Evolutionary conservation across 2,888 invertebrate genomes (phyloP), one percentile per base, ranked within the genome.

Genomic region (Pristionchus japonicus): DNA sequence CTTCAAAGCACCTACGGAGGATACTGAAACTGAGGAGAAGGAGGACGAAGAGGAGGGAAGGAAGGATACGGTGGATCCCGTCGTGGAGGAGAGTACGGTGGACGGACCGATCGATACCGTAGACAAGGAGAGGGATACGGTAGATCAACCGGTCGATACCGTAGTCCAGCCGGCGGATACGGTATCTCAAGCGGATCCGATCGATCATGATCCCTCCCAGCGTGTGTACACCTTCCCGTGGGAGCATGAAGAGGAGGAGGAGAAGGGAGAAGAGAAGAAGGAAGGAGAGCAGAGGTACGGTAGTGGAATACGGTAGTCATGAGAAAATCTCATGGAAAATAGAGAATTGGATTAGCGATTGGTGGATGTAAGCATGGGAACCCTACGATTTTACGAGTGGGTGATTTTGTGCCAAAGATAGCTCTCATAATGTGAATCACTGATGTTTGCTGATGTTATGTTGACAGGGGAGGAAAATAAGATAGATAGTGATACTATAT

Each of bases 181-280:
- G 70, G 61, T 27, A 27, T 11, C 6, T 1, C 27, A 27, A 61
- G 61, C 27, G 61, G 37, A 37, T 20, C 23, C 37, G 9, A 77
- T 43, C 43, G 77, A 27, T 27, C 13, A 77, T 4, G 77, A 77
- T 1, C 43, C 77, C 1, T 77, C 77, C n/a, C 77, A 77, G 43
- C 23, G 43, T 20, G 77, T 77, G 77, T 43, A 77, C 77, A 77
- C 77, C 43, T 77, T 77, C 77, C 77, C 77, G 13, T 77, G 77
- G 77, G 77, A 77, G 43, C 77, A 77, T 43, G 77, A 77, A 20
- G 77, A 77, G 11, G 77, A 77, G n/a, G 37, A 74, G 40, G 40
- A 74, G 74, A 31, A 40, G 40, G 74, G 23, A 40, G 74, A 11
- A 74, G 37, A n/a, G 74, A 40, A 40, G 47, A 77, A 13, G 15